Base-by-base conservation (phyloP, 2,888 invertebrate genomes). In the Arctia plantaginis region DNA sequence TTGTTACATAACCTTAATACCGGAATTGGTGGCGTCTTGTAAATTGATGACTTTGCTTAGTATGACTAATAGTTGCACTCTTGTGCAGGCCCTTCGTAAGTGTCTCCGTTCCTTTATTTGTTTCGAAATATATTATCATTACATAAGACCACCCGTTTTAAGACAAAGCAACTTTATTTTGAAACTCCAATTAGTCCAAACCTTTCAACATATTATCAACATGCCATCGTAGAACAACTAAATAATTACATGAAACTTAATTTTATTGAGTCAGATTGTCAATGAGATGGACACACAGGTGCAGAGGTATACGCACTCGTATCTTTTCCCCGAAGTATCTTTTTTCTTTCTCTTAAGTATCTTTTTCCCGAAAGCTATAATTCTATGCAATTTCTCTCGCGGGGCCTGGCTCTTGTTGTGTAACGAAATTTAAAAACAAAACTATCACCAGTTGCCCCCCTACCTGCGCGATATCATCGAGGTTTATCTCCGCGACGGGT, bases 41-140 rank as follows among this genome's bases (percentile, higher is more conserved):
- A 23, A 51, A 68, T 51, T 33, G 68, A 68, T 33, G 51, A 18
- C 51, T 41, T 41, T 55, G 51, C 51, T 23, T 55, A n/a, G 68
- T 51, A 23, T 59, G 59, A 59, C 15, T 27, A 68, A 51, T 51
- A 51, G 47, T 51, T 68, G 23, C 68, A 51, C n/a, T 68, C 30
- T 33, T 51, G 23, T 12, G n/a, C 33, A 68, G 51, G 33, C 68
- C 68, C 51, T 68, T 20, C n/a, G 15, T 68, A 20, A 66, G 70
- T n/a, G 23, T 51, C 13, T 68, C 47, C 23, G 66, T n/a, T 41
- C 18, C 44, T 66, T 44, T 66, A 27, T 41, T 27, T 66, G 18
- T 44, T 27, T 66, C 10, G 13, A 59, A 59, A 27, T 15, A 15
- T 27, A 59, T 59, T 27, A 1, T 66, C 20, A 44, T 20, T n/a